phyloP scores from a whole-genome alignment of 1,140 invertebrate species.

The Lepidostoma basale region DNA sequence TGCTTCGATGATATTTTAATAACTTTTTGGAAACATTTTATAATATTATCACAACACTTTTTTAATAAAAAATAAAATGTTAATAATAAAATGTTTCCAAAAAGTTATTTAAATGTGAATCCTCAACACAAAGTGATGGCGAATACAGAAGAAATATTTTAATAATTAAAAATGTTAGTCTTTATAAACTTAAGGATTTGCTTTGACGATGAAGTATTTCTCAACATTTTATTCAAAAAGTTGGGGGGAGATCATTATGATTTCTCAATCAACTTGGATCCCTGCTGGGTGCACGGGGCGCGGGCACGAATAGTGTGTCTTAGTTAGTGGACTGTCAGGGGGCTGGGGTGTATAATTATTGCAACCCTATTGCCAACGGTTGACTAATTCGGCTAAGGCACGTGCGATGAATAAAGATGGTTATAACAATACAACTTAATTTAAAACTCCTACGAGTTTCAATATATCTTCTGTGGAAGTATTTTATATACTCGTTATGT shows the following conservation, averaged over 20 bases:
- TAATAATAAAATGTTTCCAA: no score
- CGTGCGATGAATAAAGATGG: slow-evolving; percentile 29
- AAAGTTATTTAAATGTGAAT: no score
- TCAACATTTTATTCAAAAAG: neutral
- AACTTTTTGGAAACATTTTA: no score
- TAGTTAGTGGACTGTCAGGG: slow-evolving; percentile 32
- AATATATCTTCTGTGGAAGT: neutral
- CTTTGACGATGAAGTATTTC: no score
- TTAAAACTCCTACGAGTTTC: neutral
- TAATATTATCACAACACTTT: no score
- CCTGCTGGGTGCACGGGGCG: slow-evolving; percentile 8
- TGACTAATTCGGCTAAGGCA: slow-evolving; percentile 18
- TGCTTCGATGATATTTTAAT: no score
- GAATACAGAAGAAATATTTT: no score
- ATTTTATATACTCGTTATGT: no score
- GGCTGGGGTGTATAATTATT: slow-evolving; percentile 38
- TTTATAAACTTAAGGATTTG: no score
- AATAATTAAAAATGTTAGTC: no score
- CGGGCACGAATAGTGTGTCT: slow-evolving; percentile 38
- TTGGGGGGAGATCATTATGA: slow-evolving; percentile 23
- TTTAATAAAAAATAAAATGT: no score
- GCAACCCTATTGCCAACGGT: slow-evolving; percentile 18
- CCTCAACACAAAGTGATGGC: no score
- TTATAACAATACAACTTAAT: slow-evolving; percentile 22
- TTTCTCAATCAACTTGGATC: slow-evolving; percentile 32